Conservation (phyloP, 2,113 vertebrate species). For the Amblyopsis rosae region DNA sequence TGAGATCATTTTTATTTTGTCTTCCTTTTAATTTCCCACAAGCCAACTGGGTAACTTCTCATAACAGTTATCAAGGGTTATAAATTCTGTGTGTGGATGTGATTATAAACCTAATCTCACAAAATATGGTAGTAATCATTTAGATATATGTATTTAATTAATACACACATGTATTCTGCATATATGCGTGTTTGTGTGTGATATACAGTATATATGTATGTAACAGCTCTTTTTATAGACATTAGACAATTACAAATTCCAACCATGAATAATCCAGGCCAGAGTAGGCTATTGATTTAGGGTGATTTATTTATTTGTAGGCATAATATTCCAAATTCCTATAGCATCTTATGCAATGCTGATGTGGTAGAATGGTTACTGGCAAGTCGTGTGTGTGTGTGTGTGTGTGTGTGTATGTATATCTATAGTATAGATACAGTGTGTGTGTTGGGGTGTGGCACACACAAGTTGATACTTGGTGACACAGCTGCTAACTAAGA, state of each 20-base stretch:
- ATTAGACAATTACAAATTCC: too few relatives aligned
- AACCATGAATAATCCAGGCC: too few relatives aligned
- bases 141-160: not conserved
- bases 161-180: not conserved
- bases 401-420: not conserved
- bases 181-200: not conserved
- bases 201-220: not conserved
- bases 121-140: not conserved
- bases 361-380: too few relatives aligned
- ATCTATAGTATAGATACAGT: too few relatives aligned
- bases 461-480: too few relatives aligned
- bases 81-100: slow-evolving; percentile 26
- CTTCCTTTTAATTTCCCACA: slow-evolving; percentile 47
- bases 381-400: not conserved
- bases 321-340: too few relatives aligned
- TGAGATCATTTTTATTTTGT: slow-evolving; percentile 23
- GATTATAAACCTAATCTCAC: not conserved
- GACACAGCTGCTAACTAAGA: too few relatives aligned
- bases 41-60: slow-evolving; percentile 55
- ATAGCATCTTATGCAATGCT: too few relatives aligned
- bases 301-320: too few relatives aligned
- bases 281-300: too few relatives aligned
- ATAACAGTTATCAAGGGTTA: slow-evolving; percentile 45
- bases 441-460: too few relatives aligned
- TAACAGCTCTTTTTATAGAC: too few relatives aligned